Evolutionary conservation across 2,113 vertebrate species (phyloP).

Genomic region (Strix aluco): DNA sequence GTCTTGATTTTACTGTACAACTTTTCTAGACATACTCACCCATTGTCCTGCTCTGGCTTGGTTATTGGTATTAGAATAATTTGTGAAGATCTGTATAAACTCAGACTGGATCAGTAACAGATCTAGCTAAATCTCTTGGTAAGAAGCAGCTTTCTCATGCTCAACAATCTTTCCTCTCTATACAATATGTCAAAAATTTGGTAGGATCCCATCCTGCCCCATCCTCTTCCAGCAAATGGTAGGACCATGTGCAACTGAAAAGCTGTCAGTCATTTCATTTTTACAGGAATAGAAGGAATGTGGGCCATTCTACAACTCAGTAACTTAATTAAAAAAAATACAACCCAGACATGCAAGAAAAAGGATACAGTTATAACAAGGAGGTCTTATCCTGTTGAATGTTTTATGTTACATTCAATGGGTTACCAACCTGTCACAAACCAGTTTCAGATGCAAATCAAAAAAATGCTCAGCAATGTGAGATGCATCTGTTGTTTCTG

Average conservation of each 20-base stretch:
- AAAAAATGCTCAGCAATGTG: not conserved
- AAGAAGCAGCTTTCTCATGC: not conserved
- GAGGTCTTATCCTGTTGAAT: slow-evolving; percentile 22
- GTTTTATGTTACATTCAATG: slow-evolving; percentile 12
- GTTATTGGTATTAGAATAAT: slow-evolving; percentile 8
- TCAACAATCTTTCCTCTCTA: not conserved
- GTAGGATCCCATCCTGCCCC: not conserved
- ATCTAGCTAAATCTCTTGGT: not conserved
- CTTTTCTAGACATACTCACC: not conserved
- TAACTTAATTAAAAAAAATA: slow-evolving; percentile 54
- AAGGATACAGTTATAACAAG: not conserved
- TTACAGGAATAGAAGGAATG: slow-evolving; percentile 22
- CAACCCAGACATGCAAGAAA: slow-evolving; percentile 13
- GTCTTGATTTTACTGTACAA: slow-evolving; percentile 24
- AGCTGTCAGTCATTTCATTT: slow-evolving; percentile 2
- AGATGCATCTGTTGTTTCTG: not conserved
- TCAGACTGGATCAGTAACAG: not conserved
- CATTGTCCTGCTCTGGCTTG: not conserved
- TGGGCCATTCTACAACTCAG: not conserved
- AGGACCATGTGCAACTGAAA: not conserved
- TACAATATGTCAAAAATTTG: not conserved
- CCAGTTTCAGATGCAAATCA: slow-evolving; percentile 28
- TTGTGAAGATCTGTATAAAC: not conserved
- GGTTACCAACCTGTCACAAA: slow-evolving; percentile 29
- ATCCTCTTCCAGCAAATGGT: not conserved